phyloP scores from a whole-genome alignment of 2,888 invertebrate species.

The Dicroscelio sp. region DNA sequence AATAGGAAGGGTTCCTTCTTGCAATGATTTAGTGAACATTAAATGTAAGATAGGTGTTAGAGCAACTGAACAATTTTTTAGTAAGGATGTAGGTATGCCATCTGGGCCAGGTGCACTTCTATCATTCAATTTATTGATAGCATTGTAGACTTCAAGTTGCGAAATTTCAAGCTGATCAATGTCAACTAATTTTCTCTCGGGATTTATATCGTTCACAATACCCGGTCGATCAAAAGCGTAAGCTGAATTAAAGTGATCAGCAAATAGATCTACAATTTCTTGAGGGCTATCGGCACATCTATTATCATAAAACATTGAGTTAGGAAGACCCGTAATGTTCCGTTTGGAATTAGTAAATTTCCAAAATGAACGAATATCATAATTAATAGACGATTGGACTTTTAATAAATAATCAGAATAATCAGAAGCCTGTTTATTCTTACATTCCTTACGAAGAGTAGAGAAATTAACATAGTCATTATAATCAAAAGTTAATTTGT shows the following conservation, averaged over 20 bases:
- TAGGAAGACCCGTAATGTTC: no score
- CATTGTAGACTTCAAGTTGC: background rate
- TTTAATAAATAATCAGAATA: background rate
- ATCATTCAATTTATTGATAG: background rate
- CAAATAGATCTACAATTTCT: no score
- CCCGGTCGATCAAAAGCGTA: no score
- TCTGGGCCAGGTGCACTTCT: background rate
- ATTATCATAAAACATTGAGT: no score
- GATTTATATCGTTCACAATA: no score
- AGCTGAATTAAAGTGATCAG: no score
- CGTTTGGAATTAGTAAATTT: background rate
- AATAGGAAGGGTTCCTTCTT: background rate
- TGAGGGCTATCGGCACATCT: no score
- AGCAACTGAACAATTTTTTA: background rate
- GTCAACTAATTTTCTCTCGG: no score
- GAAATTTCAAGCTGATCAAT: no score
- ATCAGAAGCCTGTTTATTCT: background rate
- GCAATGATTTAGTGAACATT: background rate
- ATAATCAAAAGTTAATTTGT: background rate
- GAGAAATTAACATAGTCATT: background rate
- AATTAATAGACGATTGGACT: slow-evolving; percentile 1
- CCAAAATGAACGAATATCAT: background rate
- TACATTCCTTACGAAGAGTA: background rate
- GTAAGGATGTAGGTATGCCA: background rate
- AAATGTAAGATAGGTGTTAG: background rate